These are phyloP conservation scores for Trachymyrmex septentrionalis DNA, from an alignment of 1,140 invertebrate genomes.

Conservation along the genomic window DNA sequence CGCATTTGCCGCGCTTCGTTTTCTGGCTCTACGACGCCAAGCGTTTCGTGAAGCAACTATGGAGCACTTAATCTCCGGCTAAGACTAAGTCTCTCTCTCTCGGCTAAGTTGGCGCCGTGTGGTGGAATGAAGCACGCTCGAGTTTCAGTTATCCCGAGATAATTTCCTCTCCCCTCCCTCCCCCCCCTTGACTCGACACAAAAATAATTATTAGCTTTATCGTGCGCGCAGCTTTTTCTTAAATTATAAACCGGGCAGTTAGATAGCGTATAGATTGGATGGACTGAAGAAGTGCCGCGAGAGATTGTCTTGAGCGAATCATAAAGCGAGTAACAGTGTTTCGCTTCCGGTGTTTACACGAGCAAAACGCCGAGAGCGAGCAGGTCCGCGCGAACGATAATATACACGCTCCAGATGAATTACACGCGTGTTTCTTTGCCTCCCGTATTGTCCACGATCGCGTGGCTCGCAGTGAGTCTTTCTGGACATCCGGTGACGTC, in stretches of 20 bases:
- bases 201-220: slow-evolving; percentile 21
- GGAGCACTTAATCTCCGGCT: slow-evolving; percentile 13
- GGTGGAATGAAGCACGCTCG: background rate
- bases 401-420: slow-evolving; percentile 72
- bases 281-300: slow-evolving; percentile 33
- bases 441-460: slow-evolving; percentile 53
- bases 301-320: slow-evolving; percentile 43
- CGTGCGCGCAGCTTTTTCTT: background rate
- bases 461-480: slow-evolving; percentile 44
- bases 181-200: background rate
- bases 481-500: slow-evolving; percentile 53
- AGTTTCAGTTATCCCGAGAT: background rate
- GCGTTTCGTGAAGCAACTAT: slow-evolving; percentile 23
- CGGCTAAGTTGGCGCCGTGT: slow-evolving; percentile 6
- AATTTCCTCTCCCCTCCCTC: background rate
- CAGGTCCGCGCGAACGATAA: slow-evolving; percentile 65
- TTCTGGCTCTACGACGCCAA: background rate
- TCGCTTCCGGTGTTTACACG: slow-evolving; percentile 71
- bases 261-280: background rate
- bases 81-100: background rate
- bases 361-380: slow-evolving; percentile 42
- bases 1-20: slow-evolving; percentile 26
- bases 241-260: slow-evolving; percentile 37
- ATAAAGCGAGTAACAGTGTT: slow-evolving; percentile 42
- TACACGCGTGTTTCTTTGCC: slow-evolving; percentile 47